Percentiles rank a stretch among this genome's conserved stretches.
phyloP scores from a whole-genome alignment of 2,888 invertebrate genomes.

The Acronicta leporina region DNA sequence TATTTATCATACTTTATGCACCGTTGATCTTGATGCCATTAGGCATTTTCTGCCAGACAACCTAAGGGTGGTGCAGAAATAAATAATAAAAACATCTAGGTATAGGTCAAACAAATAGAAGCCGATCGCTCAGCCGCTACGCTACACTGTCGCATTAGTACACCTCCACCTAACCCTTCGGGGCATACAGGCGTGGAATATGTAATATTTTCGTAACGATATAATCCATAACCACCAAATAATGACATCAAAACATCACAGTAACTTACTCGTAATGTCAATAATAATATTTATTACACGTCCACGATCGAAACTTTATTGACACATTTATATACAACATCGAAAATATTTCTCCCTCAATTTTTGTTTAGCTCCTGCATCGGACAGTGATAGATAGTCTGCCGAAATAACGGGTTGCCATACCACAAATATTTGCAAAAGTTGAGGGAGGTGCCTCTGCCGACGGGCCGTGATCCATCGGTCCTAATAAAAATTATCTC shows the following conservation, averaged over 20 bases:
- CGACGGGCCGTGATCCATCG: conserved; percentile 65
- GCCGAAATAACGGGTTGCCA: conserved; percentile 70
- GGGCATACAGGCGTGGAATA: too few relatives aligned
- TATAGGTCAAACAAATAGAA: too few relatives aligned
- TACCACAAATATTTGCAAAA: conserved; percentile 73
- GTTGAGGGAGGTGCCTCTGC: conserved; percentile 52
- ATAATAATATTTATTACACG: conserved; percentile 31
- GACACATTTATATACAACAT: conserved; percentile 59
- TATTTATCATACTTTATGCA: too few relatives aligned
- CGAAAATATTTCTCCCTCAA: conserved; percentile 61
- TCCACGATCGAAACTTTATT: conserved; percentile 50
- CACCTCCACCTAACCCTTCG: too few relatives aligned
- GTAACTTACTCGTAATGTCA: conserved; percentile 25
- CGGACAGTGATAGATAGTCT: conserved; percentile 75
- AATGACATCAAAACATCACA: conserved; percentile 28
- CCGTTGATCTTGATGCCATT: too few relatives aligned
- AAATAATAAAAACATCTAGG: too few relatives aligned
- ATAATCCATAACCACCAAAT: neutral
- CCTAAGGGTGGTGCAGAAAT: too few relatives aligned
- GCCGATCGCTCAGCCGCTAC: too few relatives aligned
- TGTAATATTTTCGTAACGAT: neutral
- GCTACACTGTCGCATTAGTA: too few relatives aligned
- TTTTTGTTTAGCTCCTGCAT: conserved; percentile 68
- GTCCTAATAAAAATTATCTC: conserved; percentile 54
- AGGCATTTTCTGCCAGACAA: too few relatives aligned